These are phyloP conservation scores for Caenorhabditis zanzibari DNA, from an alignment of 2,888 invertebrate genomes.

Conservation along the genomic window DNA sequence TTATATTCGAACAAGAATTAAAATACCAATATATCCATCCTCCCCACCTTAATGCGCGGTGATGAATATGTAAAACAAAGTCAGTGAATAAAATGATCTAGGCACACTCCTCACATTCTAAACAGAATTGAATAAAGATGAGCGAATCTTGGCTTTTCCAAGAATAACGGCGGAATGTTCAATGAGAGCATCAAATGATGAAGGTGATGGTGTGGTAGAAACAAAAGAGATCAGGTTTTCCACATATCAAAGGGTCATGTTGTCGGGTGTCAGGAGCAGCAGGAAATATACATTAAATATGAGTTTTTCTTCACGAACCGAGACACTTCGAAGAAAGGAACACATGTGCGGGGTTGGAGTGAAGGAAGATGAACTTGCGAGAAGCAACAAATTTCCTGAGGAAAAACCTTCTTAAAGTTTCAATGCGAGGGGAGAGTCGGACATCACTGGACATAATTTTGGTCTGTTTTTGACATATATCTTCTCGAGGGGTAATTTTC, in stretches of 20 bases:
- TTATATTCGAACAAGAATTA: constrained; percentile 33
- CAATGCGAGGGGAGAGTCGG: too few relatives aligned
- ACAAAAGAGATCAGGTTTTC: neutral
- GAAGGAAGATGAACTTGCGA: neutral
- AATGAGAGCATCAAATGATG: constrained; percentile 46
- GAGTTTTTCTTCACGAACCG: neutral
- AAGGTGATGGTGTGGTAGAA: neutral
- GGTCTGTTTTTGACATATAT: too few relatives aligned
- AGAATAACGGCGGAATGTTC: constrained; percentile 40
- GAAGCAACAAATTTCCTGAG: too few relatives aligned
- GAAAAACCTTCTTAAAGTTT: too few relatives aligned
- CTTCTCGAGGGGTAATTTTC: too few relatives aligned
- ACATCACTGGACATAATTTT: too few relatives aligned
- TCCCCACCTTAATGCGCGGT: constrained; percentile 26
- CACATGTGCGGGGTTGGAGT: constrained; percentile 1
- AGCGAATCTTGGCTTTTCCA: constrained; percentile 25
- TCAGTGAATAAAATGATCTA: constrained; percentile 19
- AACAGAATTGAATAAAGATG: constrained; percentile 54
- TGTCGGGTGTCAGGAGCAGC: neutral
- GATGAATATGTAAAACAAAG: constrained; percentile 48
- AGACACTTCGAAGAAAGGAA: neutral
- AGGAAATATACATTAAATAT: constrained; percentile 11
- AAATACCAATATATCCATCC: constrained; percentile 23
- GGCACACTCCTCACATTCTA: neutral
- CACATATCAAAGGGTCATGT: neutral